These are phyloP conservation scores for Tenthredo livida DNA, from an alignment of 2,888 invertebrate genomes.

Conservation along the genomic window DNA sequence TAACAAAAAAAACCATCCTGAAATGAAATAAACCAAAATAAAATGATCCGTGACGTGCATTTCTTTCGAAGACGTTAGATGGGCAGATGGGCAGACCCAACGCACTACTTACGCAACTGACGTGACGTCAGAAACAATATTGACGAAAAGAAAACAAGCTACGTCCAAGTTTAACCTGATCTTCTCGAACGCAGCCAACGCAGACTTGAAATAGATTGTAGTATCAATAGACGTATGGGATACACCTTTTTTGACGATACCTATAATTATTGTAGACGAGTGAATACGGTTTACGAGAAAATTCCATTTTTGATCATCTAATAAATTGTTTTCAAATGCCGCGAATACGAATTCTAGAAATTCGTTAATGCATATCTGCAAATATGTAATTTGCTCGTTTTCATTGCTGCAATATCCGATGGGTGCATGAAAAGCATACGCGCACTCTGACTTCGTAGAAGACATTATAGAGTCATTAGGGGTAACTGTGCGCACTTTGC, in stretches of 20 bases:
- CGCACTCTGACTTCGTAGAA: neutral
- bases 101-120: slow-evolving; percentile 29
- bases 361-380: neutral
- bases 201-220: slow-evolving; percentile 24
- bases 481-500: too few relatives aligned
- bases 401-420: neutral
- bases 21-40: neutral
- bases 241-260: neutral
- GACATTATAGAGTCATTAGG: too few relatives aligned
- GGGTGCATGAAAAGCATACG: neutral
- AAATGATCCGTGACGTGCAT: slow-evolving; percentile 25
- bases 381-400: neutral
- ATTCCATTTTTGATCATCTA: neutral
- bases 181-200: neutral
- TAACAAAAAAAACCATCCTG: neutral
- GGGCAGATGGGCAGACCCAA: neutral
- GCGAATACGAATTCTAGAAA: neutral
- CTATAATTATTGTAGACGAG: neutral
- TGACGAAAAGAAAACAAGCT: slow-evolving; percentile 37
- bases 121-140: slow-evolving; percentile 44
- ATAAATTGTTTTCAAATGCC: neutral
- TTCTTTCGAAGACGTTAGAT: neutral
- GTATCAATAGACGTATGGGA: neutral
- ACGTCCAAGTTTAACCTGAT: slow-evolving; percentile 43
- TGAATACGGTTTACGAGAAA: neutral